A percentile compares a stretch with the other conserved stretches of the same genome.
These are phyloP conservation scores for Stratiomys singularior DNA, from an alignment of 2,888 invertebrate species.

Conservation along the genomic window DNA sequence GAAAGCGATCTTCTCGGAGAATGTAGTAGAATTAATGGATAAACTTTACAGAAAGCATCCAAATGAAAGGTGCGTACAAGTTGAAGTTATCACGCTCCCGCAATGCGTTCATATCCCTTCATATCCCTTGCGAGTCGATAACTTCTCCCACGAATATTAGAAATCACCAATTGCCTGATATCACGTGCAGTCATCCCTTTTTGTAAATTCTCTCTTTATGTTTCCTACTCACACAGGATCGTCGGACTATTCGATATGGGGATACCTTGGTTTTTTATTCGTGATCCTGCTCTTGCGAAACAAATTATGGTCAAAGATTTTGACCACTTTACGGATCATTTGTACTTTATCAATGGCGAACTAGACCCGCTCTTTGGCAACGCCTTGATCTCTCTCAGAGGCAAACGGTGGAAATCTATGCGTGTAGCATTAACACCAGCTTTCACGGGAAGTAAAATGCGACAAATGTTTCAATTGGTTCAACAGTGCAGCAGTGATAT, in stretches of 20 bases:
- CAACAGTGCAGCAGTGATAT: conserved; percentile 57
- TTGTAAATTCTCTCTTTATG: no score
- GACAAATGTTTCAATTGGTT: conserved; percentile 64
- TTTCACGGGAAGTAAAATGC: conserved; percentile 67
- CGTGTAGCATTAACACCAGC: conserved; percentile 65
- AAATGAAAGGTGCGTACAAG: neutral
- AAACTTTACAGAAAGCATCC: neutral
- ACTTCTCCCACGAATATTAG: no score
- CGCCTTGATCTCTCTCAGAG: conserved; percentile 60
- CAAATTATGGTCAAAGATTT: conserved; percentile 25
- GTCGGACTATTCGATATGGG: neutral
- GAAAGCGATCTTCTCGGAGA: neutral
- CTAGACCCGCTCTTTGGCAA: neutral
- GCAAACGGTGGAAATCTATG: conserved; percentile 65
- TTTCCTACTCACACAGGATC: neutral
- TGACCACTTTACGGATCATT: conserved; percentile 28
- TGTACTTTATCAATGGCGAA: neutral
- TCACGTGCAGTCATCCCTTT: no score
- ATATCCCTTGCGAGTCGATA: no score
- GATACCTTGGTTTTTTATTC: neutral
- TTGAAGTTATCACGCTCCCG: no score
- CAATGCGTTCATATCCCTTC: no score
- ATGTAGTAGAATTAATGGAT: neutral
- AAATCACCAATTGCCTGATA: no score
- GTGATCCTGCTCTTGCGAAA: conserved; percentile 9